These are phyloP conservation scores for Clarias macrocephalus DNA, from an alignment of 2,113 vertebrate genomes.

Conservation along the genomic window DNA sequence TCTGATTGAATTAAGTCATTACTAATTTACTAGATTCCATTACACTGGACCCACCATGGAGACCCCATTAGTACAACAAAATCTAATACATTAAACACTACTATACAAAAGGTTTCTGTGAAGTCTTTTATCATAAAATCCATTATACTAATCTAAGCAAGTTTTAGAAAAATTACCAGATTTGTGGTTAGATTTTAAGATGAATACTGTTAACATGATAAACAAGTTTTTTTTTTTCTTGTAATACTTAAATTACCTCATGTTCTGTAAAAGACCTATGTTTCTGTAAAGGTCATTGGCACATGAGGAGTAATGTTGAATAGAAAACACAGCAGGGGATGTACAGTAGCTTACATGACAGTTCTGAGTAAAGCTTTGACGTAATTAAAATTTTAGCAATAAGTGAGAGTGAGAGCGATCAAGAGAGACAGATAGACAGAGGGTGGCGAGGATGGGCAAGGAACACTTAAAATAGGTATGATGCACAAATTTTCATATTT, in stretches of 20 bases:
- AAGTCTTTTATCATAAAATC: background rate
- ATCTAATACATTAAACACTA: background rate
- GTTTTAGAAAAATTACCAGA: background rate
- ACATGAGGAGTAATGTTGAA: background rate
- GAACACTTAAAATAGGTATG: background rate
- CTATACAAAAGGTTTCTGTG: background rate
- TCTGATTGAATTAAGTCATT: slow-evolving; percentile 29
- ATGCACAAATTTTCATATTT: too few relatives aligned
- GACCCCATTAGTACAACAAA: slow-evolving; percentile 12
- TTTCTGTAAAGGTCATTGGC: background rate
- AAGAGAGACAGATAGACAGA: too few relatives aligned
- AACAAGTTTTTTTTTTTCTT: background rate
- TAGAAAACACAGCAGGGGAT: background rate
- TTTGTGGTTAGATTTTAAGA: background rate
- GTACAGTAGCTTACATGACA: background rate
- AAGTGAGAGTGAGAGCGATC: background rate
- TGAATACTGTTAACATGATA: background rate
- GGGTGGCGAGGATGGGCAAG: too few relatives aligned
- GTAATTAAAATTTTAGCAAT: background rate
- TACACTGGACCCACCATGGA: slow-evolving; percentile 17
- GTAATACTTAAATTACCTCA: background rate
- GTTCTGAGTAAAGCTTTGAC: background rate
- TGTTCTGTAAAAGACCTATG: too few relatives aligned
- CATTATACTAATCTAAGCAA: background rate
- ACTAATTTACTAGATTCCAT: slow-evolving; percentile 32